These are phyloP conservation scores for Frieseomelitta varia DNA, from an alignment of 1,140 invertebrate genomes.

Conservation along the genomic window DNA sequence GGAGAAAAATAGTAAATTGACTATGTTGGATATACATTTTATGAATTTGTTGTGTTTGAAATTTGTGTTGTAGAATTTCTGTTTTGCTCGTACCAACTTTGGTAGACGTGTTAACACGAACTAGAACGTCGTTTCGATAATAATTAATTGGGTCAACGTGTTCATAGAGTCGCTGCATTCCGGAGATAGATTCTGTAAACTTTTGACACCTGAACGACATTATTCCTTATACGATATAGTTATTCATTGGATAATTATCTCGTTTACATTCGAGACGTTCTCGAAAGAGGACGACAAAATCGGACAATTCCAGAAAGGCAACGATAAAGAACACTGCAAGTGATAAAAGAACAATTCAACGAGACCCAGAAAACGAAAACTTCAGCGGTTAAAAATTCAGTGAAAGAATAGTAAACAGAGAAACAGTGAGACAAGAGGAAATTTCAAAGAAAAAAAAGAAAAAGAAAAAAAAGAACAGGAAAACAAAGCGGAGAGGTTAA, in stretches of 20 bases:
- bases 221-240: neutral
- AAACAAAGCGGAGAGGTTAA: neutral
- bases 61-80: neutral
- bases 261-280: neutral
- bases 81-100: neutral
- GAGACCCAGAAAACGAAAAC: too few relatives aligned
- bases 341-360: too few relatives aligned
- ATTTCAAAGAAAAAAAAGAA: too few relatives aligned
- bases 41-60: neutral
- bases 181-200: neutral
- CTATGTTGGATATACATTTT: neutral
- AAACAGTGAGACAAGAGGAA: too few relatives aligned
- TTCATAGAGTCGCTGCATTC: neutral
- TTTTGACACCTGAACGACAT: neutral
- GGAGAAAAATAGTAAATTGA: neutral
- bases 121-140: neutral
- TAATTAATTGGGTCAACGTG: conserved; percentile 7
- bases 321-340: too few relatives aligned
- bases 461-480: too few relatives aligned
- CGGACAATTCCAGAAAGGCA: too few relatives aligned
- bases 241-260: neutral
- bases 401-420: too few relatives aligned
- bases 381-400: too few relatives aligned
- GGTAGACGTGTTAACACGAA: neutral
- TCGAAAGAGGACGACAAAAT: too few relatives aligned